phyloP scores from a whole-genome alignment of 1,140 invertebrate species.

The Rhynchophorus ferrugineus region DNA sequence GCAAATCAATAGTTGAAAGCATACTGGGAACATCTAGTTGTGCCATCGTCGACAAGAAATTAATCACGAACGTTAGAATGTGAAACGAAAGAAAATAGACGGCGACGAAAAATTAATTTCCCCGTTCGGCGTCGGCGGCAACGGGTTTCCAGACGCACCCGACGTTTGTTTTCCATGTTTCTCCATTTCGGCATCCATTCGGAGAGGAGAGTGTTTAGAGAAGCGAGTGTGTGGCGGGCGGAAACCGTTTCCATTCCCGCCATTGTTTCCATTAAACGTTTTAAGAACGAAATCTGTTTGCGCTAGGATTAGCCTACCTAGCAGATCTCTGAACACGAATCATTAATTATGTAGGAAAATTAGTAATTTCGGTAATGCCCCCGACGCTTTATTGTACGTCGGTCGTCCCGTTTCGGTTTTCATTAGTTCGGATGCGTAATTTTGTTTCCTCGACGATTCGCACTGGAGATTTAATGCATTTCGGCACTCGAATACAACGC shows the following conservation, averaged over 20 bases:
- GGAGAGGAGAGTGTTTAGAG: too few relatives aligned
- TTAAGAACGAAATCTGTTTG: neutral
- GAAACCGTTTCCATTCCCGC: neutral
- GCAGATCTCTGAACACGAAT: neutral
- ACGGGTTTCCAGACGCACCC: too few relatives aligned
- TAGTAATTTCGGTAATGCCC: neutral
- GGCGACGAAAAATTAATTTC: too few relatives aligned
- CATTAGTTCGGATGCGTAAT: neutral
- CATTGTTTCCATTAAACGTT: neutral
- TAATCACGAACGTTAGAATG: too few relatives aligned
- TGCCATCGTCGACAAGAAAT: too few relatives aligned
- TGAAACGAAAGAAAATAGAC: too few relatives aligned
- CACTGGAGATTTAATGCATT: neutral
- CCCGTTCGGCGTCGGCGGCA: too few relatives aligned
- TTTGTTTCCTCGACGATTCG: neutral
- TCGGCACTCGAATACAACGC: neutral
- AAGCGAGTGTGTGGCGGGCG: neutral
- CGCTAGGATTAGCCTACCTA: neutral
- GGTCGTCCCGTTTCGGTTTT: neutral
- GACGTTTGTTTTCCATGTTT: too few relatives aligned
- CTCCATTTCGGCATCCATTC: too few relatives aligned
- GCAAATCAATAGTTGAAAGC: too few relatives aligned
- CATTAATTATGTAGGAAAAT: neutral
- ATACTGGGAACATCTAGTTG: too few relatives aligned
- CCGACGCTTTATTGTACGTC: neutral